A percentile compares a stretch with the other conserved stretches of the same genome.
These are phyloP conservation scores for Calliopum simillimum DNA, from an alignment of 2,888 invertebrate species.

Conservation along the genomic window DNA sequence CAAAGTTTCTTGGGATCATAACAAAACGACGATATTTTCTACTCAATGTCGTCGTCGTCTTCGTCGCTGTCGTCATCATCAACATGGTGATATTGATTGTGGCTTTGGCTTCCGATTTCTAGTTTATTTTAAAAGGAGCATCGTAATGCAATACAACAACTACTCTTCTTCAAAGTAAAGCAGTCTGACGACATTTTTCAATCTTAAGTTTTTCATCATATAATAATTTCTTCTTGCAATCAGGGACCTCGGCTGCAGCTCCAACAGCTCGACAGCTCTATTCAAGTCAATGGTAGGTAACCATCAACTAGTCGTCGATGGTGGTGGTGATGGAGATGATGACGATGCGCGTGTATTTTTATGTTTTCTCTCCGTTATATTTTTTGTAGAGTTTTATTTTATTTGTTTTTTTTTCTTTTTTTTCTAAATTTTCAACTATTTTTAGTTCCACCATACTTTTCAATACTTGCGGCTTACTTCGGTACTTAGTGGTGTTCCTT, in stretches of 20 bases:
- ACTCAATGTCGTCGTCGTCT: not conserved
- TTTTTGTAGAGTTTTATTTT: too few species aligned
- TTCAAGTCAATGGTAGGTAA: not conserved
- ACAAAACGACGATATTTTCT: not conserved
- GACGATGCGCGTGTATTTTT: not conserved
- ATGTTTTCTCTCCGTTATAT: constrained; percentile 20
- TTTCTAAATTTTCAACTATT: constrained; percentile 5
- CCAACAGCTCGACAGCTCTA: too few species aligned
- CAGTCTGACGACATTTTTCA: constrained; percentile 16
- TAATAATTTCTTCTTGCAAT: not conserved
- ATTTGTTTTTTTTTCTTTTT: not conserved
- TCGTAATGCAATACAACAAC: not conserved
- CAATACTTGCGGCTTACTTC: not conserved
- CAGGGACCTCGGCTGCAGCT: not conserved
- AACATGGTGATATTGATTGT: not conserved
- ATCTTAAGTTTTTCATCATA: constrained; percentile 19
- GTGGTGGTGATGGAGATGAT: too few species aligned
- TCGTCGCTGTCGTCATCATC: not conserved
- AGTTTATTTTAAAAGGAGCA: too few species aligned
- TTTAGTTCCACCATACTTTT: constrained; percentile 8
- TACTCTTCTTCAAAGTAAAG: constrained; percentile 13
- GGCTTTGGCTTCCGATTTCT: constrained; percentile 1
- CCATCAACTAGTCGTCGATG: not conserved
- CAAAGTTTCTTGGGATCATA: too few species aligned
- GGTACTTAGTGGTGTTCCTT: not conserved